These are phyloP conservation scores for Drosophila aldrichi DNA, from an alignment of 2,888 invertebrate species.

Conservation along the genomic window DNA sequence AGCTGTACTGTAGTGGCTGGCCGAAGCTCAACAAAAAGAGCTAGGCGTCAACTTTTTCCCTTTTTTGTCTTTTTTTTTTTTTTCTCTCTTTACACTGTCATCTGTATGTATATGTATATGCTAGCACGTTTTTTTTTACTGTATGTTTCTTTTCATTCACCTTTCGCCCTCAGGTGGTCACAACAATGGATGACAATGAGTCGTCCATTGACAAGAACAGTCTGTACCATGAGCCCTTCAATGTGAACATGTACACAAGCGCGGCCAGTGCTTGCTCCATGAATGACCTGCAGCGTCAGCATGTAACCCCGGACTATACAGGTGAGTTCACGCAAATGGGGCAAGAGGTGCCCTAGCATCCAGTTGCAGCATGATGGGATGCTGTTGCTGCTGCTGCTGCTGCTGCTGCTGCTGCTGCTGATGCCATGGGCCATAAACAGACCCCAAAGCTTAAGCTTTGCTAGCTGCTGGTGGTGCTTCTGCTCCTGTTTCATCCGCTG, in stretches of 20 bases:
- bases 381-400: slow-evolving; percentile 14
- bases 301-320: slow-evolving; percentile 87
- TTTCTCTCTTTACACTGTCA: slow-evolving; percentile 14
- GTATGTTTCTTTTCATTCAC: slow-evolving; percentile 32
- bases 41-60: slow-evolving; percentile 45
- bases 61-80: slow-evolving; percentile 16
- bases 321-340: slow-evolving; percentile 84
- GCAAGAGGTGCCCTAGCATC: slow-evolving; percentile 12
- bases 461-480: slow-evolving; percentile 1
- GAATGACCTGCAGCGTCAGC: slow-evolving; percentile 86
- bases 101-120: slow-evolving; percentile 21
- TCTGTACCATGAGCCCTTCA: slow-evolving; percentile 86
- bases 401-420: slow-evolving; percentile 8
- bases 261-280: slow-evolving; percentile 85
- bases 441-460: slow-evolving; percentile 47
- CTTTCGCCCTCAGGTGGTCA: slow-evolving; percentile 81
- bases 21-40: slow-evolving; percentile 24
- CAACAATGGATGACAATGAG: slow-evolving; percentile 85
- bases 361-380: slow-evolving; percentile 42
- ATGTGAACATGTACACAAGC: slow-evolving; percentile 86
- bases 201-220: slow-evolving; percentile 86
- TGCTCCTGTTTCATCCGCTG: slow-evolving; percentile 7
- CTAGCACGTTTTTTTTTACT: slow-evolving; percentile 5
- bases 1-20: slow-evolving; percentile 58
- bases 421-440: slow-evolving; percentile 49